Percentiles rank a stretch among this genome's conserved stretches.
phyloP scores from a whole-genome alignment of 2,113 vertebrate genomes.

The Pygathrix nemaeus region DNA sequence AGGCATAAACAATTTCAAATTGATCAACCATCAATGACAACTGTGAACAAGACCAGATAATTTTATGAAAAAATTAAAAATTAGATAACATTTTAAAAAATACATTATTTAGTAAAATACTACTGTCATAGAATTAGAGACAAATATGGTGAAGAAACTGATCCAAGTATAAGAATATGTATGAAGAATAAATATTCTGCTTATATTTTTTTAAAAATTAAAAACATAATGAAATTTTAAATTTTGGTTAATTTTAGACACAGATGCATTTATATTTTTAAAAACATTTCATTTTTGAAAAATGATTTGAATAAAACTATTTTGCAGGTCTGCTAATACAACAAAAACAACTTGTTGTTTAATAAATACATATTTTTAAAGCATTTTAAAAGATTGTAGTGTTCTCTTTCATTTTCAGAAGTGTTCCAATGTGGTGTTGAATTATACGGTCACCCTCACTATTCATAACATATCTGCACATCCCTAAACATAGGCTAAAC shows the following conservation, averaged over 20 bases:
- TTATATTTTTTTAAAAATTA: neutral
- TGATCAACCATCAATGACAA: neutral
- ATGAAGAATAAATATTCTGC: neutral
- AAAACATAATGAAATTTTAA: neutral
- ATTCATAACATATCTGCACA: neutral
- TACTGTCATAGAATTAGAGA: neutral
- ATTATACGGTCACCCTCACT: neutral
- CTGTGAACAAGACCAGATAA: neutral
- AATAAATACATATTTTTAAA: neutral
- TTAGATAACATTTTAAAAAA: neutral
- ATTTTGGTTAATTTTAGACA: neutral
- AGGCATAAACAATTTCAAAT: neutral
- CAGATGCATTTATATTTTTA: neutral
- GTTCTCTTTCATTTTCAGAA: neutral
- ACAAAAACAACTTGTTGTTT: neutral
- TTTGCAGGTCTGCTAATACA: neutral
- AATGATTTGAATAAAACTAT: neutral
- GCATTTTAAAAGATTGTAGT: neutral
- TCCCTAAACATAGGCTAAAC: neutral
- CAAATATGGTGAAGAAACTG: neutral
- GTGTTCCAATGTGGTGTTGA: neutral
- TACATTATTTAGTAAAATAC: neutral
- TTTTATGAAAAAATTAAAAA: conserved; percentile 23
- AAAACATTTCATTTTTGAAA: neutral
- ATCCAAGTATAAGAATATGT: neutral